These are phyloP conservation scores for Sebastes schlegelii DNA, from an alignment of 2,113 vertebrate genomes.

Conservation along the genomic window DNA sequence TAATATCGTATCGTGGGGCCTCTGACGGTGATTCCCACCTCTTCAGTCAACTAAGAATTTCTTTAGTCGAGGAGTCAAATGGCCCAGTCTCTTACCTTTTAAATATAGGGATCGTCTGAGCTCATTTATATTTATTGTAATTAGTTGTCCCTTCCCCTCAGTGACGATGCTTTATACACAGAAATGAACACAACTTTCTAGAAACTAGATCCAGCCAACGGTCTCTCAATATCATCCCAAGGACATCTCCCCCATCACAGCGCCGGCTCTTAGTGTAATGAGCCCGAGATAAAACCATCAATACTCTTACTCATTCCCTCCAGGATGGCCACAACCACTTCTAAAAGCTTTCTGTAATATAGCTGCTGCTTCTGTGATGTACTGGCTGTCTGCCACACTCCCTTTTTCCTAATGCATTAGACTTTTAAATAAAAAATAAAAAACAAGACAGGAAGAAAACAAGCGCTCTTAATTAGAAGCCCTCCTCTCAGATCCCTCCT, in stretches of 20 bases:
- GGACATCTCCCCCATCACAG: slow-evolving; percentile 75
- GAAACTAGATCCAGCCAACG: slow-evolving; percentile 36
- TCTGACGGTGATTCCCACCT: too few species aligned
- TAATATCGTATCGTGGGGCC: too few species aligned
- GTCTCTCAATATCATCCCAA: slow-evolving; percentile 81
- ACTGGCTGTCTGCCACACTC: slow-evolving; percentile 79
- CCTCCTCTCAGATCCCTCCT: neutral
- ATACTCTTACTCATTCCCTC: slow-evolving; percentile 79
- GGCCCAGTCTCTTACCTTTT: too few species aligned
- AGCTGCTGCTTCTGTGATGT: slow-evolving; percentile 66
- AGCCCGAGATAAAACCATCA: slow-evolving; percentile 85
- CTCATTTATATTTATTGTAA: slow-evolving; percentile 15
- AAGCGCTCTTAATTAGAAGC: slow-evolving; percentile 46
- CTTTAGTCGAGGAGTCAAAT: too few species aligned
- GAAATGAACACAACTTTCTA: slow-evolving; percentile 54
- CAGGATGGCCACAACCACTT: slow-evolving; percentile 62
- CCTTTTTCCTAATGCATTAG: slow-evolving; percentile 59
- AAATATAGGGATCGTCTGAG: too few species aligned
- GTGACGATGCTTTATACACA: neutral
- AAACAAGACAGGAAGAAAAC: slow-evolving; percentile 16
- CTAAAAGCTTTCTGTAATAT: slow-evolving; percentile 87
- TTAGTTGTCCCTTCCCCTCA: neutral
- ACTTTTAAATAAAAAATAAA: slow-evolving; percentile 52
- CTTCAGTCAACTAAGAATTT: too few species aligned
- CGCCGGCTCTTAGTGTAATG: slow-evolving; percentile 85